These are phyloP conservation scores for Polietes domitor DNA, from an alignment of 2,888 invertebrate species.

Conservation along the genomic window DNA sequence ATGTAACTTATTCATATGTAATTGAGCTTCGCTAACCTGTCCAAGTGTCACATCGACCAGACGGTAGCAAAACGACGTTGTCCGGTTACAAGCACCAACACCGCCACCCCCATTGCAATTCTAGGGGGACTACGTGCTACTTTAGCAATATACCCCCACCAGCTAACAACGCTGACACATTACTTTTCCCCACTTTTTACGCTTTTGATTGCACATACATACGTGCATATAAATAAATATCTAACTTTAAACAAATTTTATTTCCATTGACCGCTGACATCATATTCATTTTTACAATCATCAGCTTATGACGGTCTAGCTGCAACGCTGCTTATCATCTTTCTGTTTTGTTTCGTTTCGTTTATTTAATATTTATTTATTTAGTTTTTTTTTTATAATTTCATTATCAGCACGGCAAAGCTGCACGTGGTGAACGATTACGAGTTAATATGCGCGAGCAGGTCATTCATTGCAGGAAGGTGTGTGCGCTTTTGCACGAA, in stretches of 20 bases:
- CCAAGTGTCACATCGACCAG: too few relatives aligned
- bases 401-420: neutral
- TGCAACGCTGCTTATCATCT: neutral
- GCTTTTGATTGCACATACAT: neutral
- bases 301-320: neutral
- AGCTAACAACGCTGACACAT: neutral
- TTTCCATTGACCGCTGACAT: constrained; percentile 42
- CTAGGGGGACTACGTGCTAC: constrained; percentile 38
- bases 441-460: neutral
- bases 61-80: too few relatives aligned
- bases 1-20: too few relatives aligned
- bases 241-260: neutral
- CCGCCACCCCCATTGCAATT: too few relatives aligned
- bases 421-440: neutral
- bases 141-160: neutral
- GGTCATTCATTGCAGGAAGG: neutral
- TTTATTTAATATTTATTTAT: neutral
- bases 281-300: constrained; percentile 12
- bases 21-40: too few relatives aligned
- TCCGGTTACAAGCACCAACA: too few relatives aligned
- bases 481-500: too few relatives aligned
- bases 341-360: too few relatives aligned
- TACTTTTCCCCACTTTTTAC: neutral
- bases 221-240: too few relatives aligned
- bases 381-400: neutral